Conservation (phyloP, 2,888 invertebrate genomes). For the Andrena dorsata region DNA sequence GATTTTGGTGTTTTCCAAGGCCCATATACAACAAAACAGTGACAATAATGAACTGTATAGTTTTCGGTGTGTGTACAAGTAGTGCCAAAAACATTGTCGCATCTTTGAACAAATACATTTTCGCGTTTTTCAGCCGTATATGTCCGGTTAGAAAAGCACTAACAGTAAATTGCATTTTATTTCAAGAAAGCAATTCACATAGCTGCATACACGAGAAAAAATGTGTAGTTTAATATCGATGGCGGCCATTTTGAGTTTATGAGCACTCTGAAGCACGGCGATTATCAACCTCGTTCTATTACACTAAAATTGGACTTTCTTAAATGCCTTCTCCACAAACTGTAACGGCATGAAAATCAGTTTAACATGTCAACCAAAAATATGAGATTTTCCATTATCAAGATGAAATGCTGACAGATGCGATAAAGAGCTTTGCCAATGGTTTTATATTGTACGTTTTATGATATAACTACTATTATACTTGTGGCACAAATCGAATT, state of each 20-base stretch:
- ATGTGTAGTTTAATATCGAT: slow-evolving; percentile 62
- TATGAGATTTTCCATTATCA: not conserved
- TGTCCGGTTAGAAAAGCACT: slow-evolving; percentile 19
- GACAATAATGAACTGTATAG: slow-evolving; percentile 45
- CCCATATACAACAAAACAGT: slow-evolving; percentile 30
- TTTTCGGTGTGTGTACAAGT: slow-evolving; percentile 48
- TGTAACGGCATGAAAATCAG: not conserved
- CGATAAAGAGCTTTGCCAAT: slow-evolving; percentile 41
- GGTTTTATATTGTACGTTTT: slow-evolving; percentile 24
- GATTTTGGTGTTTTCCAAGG: slow-evolving; percentile 51
- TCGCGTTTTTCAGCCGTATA: slow-evolving; percentile 51
- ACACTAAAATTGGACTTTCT: slow-evolving; percentile 63
- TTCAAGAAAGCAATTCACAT: slow-evolving; percentile 57
- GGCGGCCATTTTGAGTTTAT: slow-evolving; percentile 77
- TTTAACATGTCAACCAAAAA: slow-evolving; percentile 24
- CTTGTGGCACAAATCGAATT: slow-evolving; percentile 5
- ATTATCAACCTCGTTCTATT: slow-evolving; percentile 65
- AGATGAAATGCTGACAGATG: slow-evolving; percentile 34
- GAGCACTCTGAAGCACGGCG: slow-evolving; percentile 65
- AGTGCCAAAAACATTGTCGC: slow-evolving; percentile 50
- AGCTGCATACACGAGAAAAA: slow-evolving; percentile 50
- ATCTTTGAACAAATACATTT: slow-evolving; percentile 50
- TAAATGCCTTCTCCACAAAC: slow-evolving; percentile 23
- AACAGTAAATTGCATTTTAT: slow-evolving; percentile 27
- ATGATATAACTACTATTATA: slow-evolving; percentile 6